Evolutionary conservation across 2,888 invertebrate species (phyloP).

Genomic region (Ctena decussata): DNA sequence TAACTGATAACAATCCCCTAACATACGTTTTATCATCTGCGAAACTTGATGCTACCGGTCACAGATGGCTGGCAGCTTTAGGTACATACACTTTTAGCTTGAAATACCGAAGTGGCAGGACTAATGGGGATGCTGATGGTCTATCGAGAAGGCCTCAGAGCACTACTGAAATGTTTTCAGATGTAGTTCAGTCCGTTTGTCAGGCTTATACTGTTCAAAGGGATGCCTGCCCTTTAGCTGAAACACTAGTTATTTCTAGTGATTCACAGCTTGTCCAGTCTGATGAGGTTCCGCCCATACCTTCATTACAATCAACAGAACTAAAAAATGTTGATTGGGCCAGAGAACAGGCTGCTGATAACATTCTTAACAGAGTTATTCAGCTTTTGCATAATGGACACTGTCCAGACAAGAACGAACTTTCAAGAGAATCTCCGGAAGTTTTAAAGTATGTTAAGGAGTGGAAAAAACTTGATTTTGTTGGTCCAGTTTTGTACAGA

Average conservation of each 20-base stretch:
- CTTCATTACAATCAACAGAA: neutral
- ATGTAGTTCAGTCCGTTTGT: neutral
- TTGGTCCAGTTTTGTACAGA: neutral
- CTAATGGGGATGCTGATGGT: neutral
- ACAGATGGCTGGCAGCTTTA: slow-evolving; percentile 46
- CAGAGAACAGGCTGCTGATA: neutral
- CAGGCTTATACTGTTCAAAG: neutral
- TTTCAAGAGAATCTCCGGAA: neutral
- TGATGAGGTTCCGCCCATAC: neutral
- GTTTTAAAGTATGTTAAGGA: neutral
- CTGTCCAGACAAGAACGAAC: neutral
- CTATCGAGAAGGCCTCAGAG: neutral
- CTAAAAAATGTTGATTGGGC: neutral
- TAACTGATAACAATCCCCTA: slow-evolving; percentile 53
- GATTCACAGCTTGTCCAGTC: neutral
- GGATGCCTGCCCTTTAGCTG: neutral
- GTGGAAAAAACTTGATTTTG: neutral
- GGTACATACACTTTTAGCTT: slow-evolving; percentile 39
- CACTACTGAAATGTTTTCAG: neutral
- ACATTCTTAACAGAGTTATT: neutral
- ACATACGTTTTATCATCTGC: slow-evolving; percentile 49
- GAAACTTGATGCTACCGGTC: slow-evolving; percentile 27
- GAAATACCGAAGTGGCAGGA: neutral
- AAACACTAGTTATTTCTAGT: neutral
- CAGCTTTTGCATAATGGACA: neutral